Conservation (phyloP, 2,797 vertebrate genomes). For the Argyrosomus regius region DNA sequence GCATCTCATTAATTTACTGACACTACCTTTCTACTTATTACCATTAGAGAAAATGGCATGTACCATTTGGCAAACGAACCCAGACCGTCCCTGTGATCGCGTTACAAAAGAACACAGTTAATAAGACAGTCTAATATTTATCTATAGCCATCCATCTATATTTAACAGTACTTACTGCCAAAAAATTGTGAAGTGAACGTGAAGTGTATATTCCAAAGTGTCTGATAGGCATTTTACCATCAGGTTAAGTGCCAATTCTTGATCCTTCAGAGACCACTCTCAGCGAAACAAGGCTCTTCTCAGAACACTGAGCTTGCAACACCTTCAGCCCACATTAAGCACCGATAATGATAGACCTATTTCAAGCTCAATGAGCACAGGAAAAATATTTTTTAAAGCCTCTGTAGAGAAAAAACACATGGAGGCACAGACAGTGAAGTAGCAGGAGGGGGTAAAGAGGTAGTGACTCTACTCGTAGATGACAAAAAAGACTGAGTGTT, state of each 20-base stretch:
- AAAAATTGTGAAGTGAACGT: not conserved
- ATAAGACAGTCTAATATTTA: not conserved
- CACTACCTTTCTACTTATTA: not conserved
- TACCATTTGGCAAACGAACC: not conserved
- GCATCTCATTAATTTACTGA: not conserved
- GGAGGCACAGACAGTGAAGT: constrained; percentile 3
- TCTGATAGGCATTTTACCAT: not conserved
- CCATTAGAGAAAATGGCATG: not conserved
- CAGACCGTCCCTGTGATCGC: not conserved
- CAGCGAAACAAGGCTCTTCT: not conserved
- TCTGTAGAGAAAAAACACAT: not conserved
- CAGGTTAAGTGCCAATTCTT: not conserved
- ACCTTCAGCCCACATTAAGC: constrained; percentile 19
- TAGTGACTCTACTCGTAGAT: constrained; percentile 17
- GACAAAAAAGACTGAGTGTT: not conserved
- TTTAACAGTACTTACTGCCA: not conserved
- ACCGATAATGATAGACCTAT: constrained; percentile 20
- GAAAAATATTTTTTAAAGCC: constrained; percentile 24
- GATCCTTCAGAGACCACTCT: constrained; percentile 5
- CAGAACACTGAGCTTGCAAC: constrained; percentile 1
- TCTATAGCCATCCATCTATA: too few species aligned
- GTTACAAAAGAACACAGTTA: not conserved
- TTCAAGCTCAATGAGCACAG: constrained; percentile 31
- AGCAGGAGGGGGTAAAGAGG: constrained; percentile 22
- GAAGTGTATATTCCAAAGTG: not conserved